phyloP scores from a whole-genome alignment of 1,140 invertebrate genomes.

The Solen grandis region DNA sequence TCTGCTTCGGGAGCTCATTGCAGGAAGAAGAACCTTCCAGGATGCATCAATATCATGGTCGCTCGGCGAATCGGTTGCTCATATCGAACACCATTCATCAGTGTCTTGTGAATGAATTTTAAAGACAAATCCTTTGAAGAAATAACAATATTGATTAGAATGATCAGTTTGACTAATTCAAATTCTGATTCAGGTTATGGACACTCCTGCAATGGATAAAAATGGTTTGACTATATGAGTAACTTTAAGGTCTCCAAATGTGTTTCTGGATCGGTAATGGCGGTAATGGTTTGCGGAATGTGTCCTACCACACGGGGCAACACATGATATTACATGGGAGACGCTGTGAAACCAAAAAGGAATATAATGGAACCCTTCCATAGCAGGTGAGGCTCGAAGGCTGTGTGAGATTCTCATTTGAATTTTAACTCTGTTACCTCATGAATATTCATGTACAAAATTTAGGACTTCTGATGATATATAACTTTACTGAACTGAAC shows the following conservation, averaged over 20 bases:
- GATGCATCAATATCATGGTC: constrained; percentile 74
- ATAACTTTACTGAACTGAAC: no score
- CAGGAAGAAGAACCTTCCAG: constrained; percentile 71
- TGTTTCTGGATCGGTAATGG: constrained; percentile 54
- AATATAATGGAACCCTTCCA: no score
- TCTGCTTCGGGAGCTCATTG: constrained; percentile 91
- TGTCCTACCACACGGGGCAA: constrained; percentile 72
- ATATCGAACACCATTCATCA: constrained; percentile 61
- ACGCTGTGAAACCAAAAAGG: constrained; percentile 15
- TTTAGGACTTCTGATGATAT: no score
- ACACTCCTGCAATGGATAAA: no score
- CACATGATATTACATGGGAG: constrained; percentile 69
- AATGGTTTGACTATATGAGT: no score
- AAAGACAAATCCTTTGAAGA: constrained; percentile 3
- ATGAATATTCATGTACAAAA: no score
- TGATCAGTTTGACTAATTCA: no score
- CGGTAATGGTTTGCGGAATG: constrained; percentile 66
- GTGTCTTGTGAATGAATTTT: constrained; percentile 4
- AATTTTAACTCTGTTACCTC: no score
- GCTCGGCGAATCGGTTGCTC: constrained; percentile 70
- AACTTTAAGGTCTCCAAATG: constrained; percentile 55
- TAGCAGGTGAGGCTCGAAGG: no score
- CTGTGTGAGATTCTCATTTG: no score
- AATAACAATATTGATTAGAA: constrained; percentile 55
- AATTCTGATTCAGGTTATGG: no score